Evolutionary conservation across 2,113 vertebrate genomes (phyloP), one percentile per base, ranked within the genome.

Genomic region (Mus pahari): DNA sequence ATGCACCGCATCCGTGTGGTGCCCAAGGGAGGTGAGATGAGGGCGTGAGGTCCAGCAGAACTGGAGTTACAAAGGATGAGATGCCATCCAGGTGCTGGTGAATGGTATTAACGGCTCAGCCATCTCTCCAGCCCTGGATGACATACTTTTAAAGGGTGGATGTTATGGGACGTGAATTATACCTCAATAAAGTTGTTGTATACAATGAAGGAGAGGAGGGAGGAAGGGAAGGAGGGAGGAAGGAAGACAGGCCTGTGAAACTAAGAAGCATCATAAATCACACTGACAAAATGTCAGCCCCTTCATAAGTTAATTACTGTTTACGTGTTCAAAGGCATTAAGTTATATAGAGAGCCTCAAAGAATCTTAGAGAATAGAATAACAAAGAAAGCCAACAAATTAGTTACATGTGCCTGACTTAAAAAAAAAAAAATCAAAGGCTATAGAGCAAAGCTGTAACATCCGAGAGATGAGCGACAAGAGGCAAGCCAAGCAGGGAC

Each of bases 321-420:
- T 81, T 79, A 96, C 58, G 91, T 31, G 28, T 91, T 94, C 74
- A 82, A 93, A 90, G 83, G 60, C 68, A 94, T 33, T 78, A 74
- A 84, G 71, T 78, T 64, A 94, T 90, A 96, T 31, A 75, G 58
- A 86, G 13, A 91, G 12, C 31, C 89, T 94, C 68, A 94, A 60
- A 70, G 26, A 92, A 58, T 77, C 33, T 60, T 42, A 68, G 83
- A 88, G 75, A 75, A 82, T 36, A 84, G 64, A 91, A 42, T 42
- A 91, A 17, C 87, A 88, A 73, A 84, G 60, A 89, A 94, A 83
- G 77, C 36, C 39, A 77, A 96, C 84, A 92, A 82, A 77, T 73
- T 36, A 92, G 68, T 36, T 89, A 24, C 70, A 77, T 62, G 50
- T 88, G 42, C 66, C 31, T 78, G 22, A 45, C 33, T 58, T 58